Base-by-base conservation (phyloP, 1,140 invertebrate genomes). In the Leguminivora glycinivorella region DNA sequence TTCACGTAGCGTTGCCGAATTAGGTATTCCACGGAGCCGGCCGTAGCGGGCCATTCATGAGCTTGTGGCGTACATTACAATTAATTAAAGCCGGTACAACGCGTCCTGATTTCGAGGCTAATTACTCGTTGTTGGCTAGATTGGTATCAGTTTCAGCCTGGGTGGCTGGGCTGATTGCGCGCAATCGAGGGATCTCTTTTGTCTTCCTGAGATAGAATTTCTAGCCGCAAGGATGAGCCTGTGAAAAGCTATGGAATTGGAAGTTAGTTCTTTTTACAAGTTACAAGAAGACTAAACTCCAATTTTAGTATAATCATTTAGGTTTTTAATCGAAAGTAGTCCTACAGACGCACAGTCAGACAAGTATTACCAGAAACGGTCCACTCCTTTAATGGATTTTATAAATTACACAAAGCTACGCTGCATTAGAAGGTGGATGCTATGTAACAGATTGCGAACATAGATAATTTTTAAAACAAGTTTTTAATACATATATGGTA, bases 31-130 rank as follows among this genome's bases (percentile, higher is more conserved):
- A 26, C 40, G 66, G 24, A 25, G 22, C 29, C 38, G 14, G 12
- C 5, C 56, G 73, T 81, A 79, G 81, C 83, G 78, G 81, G 56
- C 71, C 79, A 78, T 76, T 78, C 73, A 77, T 74, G 75, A 78
- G 74, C 72, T 69, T 69, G 75, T 74, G 72, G 77, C 74, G 76
- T 71, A 75, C 80, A 83, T 85, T 75, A 80, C 77, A 83, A 81
- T 82, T 76, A 81, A 82, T 83, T 78, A 79, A 52, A 47, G 40
- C 47, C 66, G 68, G 67, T 56, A 66, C 56, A 74, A 81, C 83
- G 78, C 82, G 81, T 75, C 77, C 78, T 77, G 82, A 74, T 83
- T 85, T 75, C 73, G 26, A 73, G 25, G 67, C 17, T 71, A 74
- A 77, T 63, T 63, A 22, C 58, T 63, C 14, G 17, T 31, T n/a